Base-by-base conservation (phyloP, 1,140 invertebrate genomes). In the Potamilus streckersoni region DNA sequence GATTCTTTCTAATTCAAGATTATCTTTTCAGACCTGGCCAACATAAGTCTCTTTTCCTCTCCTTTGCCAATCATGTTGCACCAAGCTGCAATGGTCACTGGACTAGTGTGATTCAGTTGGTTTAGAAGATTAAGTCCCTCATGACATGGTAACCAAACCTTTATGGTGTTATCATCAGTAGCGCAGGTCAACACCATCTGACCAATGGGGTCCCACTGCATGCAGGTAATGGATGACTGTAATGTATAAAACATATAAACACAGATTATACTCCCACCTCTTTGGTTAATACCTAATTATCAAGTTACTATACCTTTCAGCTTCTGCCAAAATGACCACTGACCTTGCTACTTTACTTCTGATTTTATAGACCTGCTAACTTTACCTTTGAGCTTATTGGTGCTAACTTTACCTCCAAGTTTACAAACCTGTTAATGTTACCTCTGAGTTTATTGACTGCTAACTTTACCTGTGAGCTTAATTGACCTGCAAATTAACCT, bases 131-230 rank as follows among this genome's bases (percentile, higher is more conserved):
- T 66, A 15, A 86, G 68, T 14, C 80, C 82, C 38, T 86, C 83
- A 16, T 80, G 79, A 64, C 88, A 79, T 49, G 84, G 84, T 16
- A 69, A 57, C 92, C 92, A 93, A 20, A 93, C 79, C 78, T 91
- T 90, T 67, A 92, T 88, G 20, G 83, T 81, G 15, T 85, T 80
- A 60, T 87, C 85, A 19, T 88, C 86, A 8, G 87, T 87, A 23
- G 90, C 90, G 83, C 90, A 89, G 0, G 91, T 91, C 16, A 92
- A 92, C 56, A 93, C 79, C 16, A 93, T 81, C 15, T 89, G 83
- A 61, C 92, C 92, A 62, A 83, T 86, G 2, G 91, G 90, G 80
- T 92, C 91, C 91, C 92, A 93, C 73, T 91, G 82, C 70, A 93
- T 78, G 56, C 77, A 79, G 17, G 78, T 79, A 23, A 92, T 85